Conservation (phyloP, 2,797 vertebrate genomes). For the Cyclopterus lumpus region DNA sequence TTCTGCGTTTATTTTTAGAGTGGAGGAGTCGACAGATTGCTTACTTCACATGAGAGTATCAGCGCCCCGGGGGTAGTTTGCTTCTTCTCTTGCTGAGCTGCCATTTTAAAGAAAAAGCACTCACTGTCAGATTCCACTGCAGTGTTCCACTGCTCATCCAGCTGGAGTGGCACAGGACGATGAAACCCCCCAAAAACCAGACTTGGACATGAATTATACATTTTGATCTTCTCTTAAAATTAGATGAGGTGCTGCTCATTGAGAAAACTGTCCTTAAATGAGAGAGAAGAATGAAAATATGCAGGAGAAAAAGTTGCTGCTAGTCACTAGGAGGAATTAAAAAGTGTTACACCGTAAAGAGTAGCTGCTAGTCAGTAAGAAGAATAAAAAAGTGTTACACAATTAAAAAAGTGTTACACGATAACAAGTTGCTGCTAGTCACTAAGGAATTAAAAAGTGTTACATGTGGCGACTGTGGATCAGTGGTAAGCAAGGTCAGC, state of each 20-base stretch:
- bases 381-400: neutral
- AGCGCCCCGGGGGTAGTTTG: conserved; percentile 32
- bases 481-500: too few species aligned
- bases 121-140: conserved; percentile 61
- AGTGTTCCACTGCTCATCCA: conserved; percentile 33
- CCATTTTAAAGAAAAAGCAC: conserved; percentile 64
- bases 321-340: neutral
- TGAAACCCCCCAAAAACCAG: conserved; percentile 22
- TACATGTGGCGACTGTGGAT: neutral
- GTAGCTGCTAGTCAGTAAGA: neutral
- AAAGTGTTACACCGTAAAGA: neutral
- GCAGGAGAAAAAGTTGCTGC: neutral
- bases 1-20: conserved; percentile 67
- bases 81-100: conserved; percentile 53
- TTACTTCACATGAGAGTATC: conserved; percentile 59
- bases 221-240: conserved; percentile 32
- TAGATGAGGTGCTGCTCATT: conserved; percentile 30
- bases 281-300: conserved; percentile 13
- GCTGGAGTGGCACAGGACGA: conserved; percentile 29
- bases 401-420: too few species aligned
- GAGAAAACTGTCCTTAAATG: conserved; percentile 25
- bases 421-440: neutral
- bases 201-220: conserved; percentile 32
- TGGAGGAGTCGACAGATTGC: conserved; percentile 60
- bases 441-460: neutral